A percentile compares a stretch with the other conserved stretches of the same genome.
Conservation (phyloP, 2,113 vertebrate species). For the western clawed frog (Xenopus tropicalis) region DNA sequence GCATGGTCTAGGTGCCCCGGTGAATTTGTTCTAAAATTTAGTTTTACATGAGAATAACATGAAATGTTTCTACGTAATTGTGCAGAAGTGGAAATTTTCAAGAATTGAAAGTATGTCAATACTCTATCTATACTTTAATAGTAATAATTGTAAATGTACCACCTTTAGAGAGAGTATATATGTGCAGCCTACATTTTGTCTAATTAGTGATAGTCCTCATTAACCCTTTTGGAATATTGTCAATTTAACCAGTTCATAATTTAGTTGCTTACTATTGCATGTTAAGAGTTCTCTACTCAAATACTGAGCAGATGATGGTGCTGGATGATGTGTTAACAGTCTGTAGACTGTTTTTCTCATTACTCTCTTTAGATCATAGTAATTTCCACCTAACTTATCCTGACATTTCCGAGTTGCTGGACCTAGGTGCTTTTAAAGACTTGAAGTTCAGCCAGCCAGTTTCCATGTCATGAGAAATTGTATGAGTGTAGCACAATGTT, state of each 20-base stretch:
- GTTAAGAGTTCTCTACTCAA: background rate
- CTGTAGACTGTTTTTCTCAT: constrained; percentile 32
- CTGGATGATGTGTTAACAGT: constrained; percentile 19
- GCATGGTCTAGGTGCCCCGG: background rate
- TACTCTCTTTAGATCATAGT: constrained; percentile 28
- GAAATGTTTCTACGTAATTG: background rate
- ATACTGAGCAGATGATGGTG: constrained; percentile 36
- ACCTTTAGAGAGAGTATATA: constrained; percentile 3
- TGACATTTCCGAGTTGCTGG: constrained; percentile 39
- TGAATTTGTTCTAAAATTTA: background rate
- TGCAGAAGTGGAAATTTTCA: constrained; percentile 19
- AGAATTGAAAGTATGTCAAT: constrained; percentile 14
- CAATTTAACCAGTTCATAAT: background rate
- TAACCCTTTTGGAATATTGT: background rate
- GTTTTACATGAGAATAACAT: background rate
- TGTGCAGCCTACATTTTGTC: background rate
- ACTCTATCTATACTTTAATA: no score
- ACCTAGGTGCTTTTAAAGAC: constrained; percentile 10
- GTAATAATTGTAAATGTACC: constrained; percentile 10
- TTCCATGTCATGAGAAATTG: constrained; percentile 36
- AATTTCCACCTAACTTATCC: constrained; percentile 26
- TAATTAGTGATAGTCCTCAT: background rate
- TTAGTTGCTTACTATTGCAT: background rate
- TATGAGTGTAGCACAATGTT: constrained; percentile 1
- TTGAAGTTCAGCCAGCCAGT: constrained; percentile 29